Percentiles rank a stretch among this genome's conserved stretches.
phyloP scores from a whole-genome alignment of 2,888 invertebrate genomes.

The Drosophila yooni region DNA sequence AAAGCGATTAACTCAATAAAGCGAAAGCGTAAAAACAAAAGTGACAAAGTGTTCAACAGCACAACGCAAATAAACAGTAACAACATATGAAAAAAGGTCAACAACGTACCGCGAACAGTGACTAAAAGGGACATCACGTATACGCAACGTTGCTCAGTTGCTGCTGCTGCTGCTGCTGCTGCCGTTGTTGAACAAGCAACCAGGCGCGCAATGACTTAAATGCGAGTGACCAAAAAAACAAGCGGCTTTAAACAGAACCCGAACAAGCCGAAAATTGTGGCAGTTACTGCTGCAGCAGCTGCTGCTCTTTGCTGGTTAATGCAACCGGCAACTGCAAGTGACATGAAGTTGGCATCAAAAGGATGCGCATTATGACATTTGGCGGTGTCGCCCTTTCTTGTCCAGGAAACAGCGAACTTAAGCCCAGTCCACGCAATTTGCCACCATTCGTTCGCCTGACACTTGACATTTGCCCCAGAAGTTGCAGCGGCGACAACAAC shows the following conservation, averaged over 20 bases:
- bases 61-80: slow-evolving; percentile 40
- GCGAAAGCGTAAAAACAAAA: slow-evolving; percentile 74
- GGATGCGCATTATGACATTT: slow-evolving; percentile 67
- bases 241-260: slow-evolving; percentile 49
- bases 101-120: slow-evolving; percentile 8
- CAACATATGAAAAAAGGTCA: neutral
- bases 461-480: slow-evolving; percentile 62
- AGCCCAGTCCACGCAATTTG: slow-evolving; percentile 45
- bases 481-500: neutral
- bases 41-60: slow-evolving; percentile 68
- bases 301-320: slow-evolving; percentile 23
- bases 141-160: slow-evolving; percentile 40
- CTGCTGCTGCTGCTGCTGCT: neutral
- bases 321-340: slow-evolving; percentile 37
- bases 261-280: slow-evolving; percentile 27
- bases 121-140: slow-evolving; percentile 55
- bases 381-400: slow-evolving; percentile 37
- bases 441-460: slow-evolving; percentile 47
- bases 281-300: slow-evolving; percentile 21
- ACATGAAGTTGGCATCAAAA: slow-evolving; percentile 53
- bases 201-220: slow-evolving; percentile 40
- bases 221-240: slow-evolving; percentile 61
- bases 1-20: slow-evolving; percentile 76
- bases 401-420: slow-evolving; percentile 23
- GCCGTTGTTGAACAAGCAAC: neutral